Conservation (phyloP, 2,888 invertebrate genomes). For the Dione vanillae region DNA sequence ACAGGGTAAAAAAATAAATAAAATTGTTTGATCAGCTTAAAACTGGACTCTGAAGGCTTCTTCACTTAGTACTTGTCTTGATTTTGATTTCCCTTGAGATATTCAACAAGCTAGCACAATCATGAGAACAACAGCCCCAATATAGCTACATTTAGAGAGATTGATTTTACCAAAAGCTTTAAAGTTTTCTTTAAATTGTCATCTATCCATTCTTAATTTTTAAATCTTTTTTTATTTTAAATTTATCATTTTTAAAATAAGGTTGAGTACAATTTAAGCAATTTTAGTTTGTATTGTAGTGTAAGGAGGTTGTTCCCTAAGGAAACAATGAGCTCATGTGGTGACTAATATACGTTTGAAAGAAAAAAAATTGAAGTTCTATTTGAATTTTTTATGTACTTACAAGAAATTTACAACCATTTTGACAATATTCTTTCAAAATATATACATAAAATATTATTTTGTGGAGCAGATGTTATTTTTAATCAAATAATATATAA, state of each 20-base stretch:
- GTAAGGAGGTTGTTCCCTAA: too few relatives aligned
- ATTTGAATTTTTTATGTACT: too few relatives aligned
- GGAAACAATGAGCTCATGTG: too few relatives aligned
- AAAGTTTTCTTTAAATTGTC: not conserved
- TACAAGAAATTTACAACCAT: not conserved
- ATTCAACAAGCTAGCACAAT: slow-evolving; percentile 37
- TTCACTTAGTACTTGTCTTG: slow-evolving; percentile 39
- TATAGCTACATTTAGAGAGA: not conserved
- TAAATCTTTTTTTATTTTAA: not conserved
- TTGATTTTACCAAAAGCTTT: slow-evolving; percentile 5
- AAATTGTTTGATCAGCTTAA: slow-evolving; percentile 30
- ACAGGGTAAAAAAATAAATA: not conserved
- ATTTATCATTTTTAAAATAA: not conserved
- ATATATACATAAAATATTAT: too few relatives aligned
- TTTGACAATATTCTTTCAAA: too few relatives aligned
- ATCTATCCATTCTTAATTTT: not conserved
- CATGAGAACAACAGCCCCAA: slow-evolving; percentile 14
- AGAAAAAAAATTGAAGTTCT: too few relatives aligned
- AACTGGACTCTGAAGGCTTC: slow-evolving; percentile 34
- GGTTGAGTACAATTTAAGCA: too few relatives aligned
- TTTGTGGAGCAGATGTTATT: too few relatives aligned
- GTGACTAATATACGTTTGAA: too few relatives aligned
- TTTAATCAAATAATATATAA: too few relatives aligned
- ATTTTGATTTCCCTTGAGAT: slow-evolving; percentile 49
- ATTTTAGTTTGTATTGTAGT: too few relatives aligned